A percentile compares a stretch with the other conserved stretches of the same genome.
These are phyloP conservation scores for Oenanthe oenanthe DNA, from an alignment of 2,113 vertebrate species.

Conservation along the genomic window DNA sequence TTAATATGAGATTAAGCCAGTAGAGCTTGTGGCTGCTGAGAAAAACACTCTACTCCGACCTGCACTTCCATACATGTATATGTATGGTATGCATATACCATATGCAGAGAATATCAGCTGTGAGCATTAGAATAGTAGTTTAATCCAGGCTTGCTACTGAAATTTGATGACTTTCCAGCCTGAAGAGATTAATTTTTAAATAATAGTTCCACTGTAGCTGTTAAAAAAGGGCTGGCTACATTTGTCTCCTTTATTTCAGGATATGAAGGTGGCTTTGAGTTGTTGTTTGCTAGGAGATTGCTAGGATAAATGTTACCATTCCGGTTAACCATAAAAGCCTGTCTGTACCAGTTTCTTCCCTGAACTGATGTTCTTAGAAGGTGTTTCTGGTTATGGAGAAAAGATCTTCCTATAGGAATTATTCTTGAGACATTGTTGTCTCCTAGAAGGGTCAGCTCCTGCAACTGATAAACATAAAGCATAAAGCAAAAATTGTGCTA, in stretches of 20 bases:
- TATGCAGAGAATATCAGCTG: not conserved
- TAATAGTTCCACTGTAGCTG: not conserved
- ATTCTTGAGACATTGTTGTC: not conserved
- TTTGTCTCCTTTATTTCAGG: not conserved
- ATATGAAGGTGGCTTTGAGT: not conserved
- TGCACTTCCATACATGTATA: not conserved
- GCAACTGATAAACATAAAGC: not conserved
- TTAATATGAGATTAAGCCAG: not conserved
- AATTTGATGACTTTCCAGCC: not conserved
- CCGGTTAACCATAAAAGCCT: not conserved
- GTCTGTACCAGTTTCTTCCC: not conserved
- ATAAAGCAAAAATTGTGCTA: not conserved
- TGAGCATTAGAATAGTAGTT: not conserved
- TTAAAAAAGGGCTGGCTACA: not conserved
- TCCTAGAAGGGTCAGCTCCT: not conserved
- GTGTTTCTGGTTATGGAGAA: not conserved
- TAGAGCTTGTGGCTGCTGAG: not conserved
- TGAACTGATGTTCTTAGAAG: not conserved
- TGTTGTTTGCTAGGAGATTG: not conserved
- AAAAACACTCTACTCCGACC: not conserved
- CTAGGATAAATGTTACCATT: not conserved
- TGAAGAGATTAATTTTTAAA: not conserved
- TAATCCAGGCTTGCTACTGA: not conserved
- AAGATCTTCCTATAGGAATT: not conserved
- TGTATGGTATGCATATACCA: no score